Evolutionary conservation across 2,113 vertebrate species (phyloP).

Genomic region (Sigmodon hispidus): DNA sequence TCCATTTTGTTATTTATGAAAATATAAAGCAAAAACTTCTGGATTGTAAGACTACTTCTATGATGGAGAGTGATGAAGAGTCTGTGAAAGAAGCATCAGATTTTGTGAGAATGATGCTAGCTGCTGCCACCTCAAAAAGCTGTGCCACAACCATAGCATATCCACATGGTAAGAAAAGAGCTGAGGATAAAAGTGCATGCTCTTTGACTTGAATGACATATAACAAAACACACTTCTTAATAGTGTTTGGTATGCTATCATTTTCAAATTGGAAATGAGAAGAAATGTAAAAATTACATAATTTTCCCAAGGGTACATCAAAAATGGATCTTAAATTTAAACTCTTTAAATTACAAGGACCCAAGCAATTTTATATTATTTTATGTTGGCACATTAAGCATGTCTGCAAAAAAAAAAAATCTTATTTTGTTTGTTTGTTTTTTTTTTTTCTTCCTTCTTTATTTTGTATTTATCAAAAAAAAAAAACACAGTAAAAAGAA

Average conservation of each 20-base stretch:
- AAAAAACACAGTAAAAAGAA: no score
- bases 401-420: not conserved
- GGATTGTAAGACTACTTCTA: conserved; percentile 89
- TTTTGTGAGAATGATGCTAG: conserved; percentile 98
- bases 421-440: no score
- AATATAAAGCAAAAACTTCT: conserved; percentile 95
- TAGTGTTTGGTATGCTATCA: not conserved
- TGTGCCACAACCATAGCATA: conserved; percentile 98
- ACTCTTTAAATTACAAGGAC: not conserved
- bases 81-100: conserved; percentile 94
- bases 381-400: not conserved
- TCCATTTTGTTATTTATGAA: conserved; percentile 99
- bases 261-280: not conserved
- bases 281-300: not conserved
- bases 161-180: conserved; percentile 91
- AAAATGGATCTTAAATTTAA: not conserved
- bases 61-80: conserved; percentile 92
- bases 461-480: no score
- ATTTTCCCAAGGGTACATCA: not conserved
- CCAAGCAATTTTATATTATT: not conserved
- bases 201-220: not conserved
- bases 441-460: no score
- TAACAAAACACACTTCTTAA: not conserved
- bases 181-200: not conserved
- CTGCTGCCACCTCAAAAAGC: conserved; percentile 98